Evolutionary conservation across 2,113 vertebrate genomes (phyloP), one percentile per base, ranked within the genome.

Genomic region (Pseudorasbora parva): DNA sequence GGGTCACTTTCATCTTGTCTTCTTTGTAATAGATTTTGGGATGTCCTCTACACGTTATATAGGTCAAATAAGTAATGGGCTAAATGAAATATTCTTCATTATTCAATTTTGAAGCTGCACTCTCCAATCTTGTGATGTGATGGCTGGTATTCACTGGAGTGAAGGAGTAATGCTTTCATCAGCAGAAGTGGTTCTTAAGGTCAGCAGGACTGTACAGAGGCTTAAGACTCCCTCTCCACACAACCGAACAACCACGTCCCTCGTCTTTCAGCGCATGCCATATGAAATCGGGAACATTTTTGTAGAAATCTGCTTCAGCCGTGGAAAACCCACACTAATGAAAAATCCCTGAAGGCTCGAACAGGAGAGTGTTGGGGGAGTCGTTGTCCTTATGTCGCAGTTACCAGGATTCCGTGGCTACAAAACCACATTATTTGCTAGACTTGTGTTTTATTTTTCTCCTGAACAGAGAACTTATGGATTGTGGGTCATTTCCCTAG

Each of bases 401-500:
- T 88, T 87, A 82, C 79, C 85, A 56, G 56, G 82, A 76, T 76
- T 88, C 89, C 89, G 90, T 89, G 89, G 91, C 91, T 91, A 89
- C 91, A 72, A 76, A 19, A 62, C 45, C 83, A 6, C 62, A 56
- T 81, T 86, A 81, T 66, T 60, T 86, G 82, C 77, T 86, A 62
- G 21, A 91, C 86, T 88, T 84, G 88, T 74, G 78, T 83, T 89
- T 91, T 92, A 88, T 87, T 92, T 93, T 91, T 91, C 90, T 86
- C 89, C 88, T 68, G 59, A 88, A 23, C 19, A 21, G 27, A 56
- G 19, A 56, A 76, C 45, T 17, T 17, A 1, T 5, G 49, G 49
- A 51, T 23, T 8, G 2, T 51, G 43, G 37, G 21, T 2, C 19
- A 11, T 25, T 82, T 82, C 68, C 41, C n/a, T 27, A 19, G 15